Conservation (phyloP, 2,888 invertebrate genomes). For the Dicyrtomina minuta region DNA sequence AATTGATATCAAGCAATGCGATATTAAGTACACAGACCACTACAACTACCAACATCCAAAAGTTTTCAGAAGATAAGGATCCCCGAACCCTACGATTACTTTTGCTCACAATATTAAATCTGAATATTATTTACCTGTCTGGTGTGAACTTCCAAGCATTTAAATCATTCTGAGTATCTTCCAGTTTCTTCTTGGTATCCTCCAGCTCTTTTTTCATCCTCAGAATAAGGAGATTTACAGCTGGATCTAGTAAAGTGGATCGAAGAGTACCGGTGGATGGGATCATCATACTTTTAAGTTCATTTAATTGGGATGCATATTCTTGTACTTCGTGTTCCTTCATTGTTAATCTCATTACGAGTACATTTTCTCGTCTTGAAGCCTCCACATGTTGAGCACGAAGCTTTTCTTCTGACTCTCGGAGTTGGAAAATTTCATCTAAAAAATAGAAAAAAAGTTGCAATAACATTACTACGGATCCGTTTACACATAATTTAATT, state of each 20-base stretch:
- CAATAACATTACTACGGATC: no score
- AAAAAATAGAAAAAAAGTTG: no score
- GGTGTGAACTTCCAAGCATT: no score
- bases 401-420: conserved; percentile 76
- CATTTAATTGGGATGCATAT: conserved; percentile 90
- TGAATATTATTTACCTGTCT: conserved; percentile 67
- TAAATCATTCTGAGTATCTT: conserved; percentile 81
- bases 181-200: conserved; percentile 87
- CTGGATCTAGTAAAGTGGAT: conserved; percentile 87
- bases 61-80: background rate
- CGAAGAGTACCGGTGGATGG: conserved; percentile 72
- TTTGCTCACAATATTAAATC: no score
- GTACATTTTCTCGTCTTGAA: conserved; percentile 85
- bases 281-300: conserved; percentile 81
- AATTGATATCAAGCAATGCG: no score
- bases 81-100: no score
- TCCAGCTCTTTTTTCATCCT: no score
- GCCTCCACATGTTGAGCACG: conserved; percentile 81
- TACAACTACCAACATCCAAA: no score
- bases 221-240: conserved; percentile 90
- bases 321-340: conserved; percentile 98
- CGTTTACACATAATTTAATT: no score
- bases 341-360: conserved; percentile 85
- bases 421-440: conserved; percentile 72
- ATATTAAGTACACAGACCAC: no score